Evolutionary conservation across 2,797 vertebrate genomes (phyloP).

Genomic region (Tachyglossus aculeatus): DNA sequence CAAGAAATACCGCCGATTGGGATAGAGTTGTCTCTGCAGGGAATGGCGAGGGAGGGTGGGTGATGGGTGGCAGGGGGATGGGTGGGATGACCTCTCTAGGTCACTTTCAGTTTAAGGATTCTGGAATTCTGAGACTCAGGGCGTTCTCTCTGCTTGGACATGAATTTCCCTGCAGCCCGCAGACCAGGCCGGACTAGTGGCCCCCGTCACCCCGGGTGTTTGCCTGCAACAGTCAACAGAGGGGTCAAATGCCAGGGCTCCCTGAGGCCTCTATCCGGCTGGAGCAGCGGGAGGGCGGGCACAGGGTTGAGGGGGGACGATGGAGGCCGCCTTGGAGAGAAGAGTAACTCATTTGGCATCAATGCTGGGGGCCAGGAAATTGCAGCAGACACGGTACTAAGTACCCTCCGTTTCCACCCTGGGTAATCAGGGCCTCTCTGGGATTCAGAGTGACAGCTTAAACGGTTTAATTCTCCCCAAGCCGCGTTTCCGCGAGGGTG

Average conservation of each 20-base stretch:
- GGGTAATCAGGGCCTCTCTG: slow-evolving; percentile 87
- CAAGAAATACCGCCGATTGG: too few species aligned
- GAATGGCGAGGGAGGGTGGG: background rate
- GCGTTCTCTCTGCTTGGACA: background rate
- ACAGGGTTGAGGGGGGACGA: slow-evolving; percentile 4
- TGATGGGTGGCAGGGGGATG: background rate
- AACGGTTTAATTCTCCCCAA: slow-evolving; percentile 85
- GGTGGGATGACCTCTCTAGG: background rate
- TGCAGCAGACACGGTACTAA: slow-evolving; percentile 88
- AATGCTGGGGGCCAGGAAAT: slow-evolving; percentile 88
- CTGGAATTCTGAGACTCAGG: background rate
- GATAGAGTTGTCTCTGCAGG: background rate
- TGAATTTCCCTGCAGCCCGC: too few species aligned
- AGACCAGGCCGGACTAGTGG: too few species aligned
- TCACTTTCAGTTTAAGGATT: background rate
- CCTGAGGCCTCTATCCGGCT: too few species aligned
- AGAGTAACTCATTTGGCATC: slow-evolving; percentile 82
- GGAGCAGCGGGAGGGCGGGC: background rate
- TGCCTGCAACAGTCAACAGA: too few species aligned
- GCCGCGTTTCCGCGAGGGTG: slow-evolving; percentile 51
- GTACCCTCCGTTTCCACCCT: slow-evolving; percentile 82
- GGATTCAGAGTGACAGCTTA: slow-evolving; percentile 90
- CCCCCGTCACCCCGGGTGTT: too few species aligned
- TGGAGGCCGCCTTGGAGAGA: background rate
- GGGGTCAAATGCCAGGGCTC: too few species aligned